phyloP scores from a whole-genome alignment of 2,888 invertebrate genomes.

The Galeruca laticollis region DNA sequence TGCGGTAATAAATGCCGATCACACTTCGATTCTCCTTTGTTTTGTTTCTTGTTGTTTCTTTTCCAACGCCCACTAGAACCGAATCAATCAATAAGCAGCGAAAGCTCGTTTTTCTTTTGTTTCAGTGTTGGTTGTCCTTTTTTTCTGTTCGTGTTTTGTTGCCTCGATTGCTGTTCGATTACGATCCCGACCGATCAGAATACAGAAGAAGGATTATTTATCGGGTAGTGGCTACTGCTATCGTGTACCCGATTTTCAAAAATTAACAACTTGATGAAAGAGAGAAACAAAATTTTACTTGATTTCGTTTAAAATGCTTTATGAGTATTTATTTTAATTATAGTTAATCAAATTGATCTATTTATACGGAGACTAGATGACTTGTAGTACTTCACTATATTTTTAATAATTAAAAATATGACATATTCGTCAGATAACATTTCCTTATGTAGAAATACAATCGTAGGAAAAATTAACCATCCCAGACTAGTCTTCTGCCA shows the following conservation, averaged over 20 bases:
- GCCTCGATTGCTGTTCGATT: constrained; percentile 21
- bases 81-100: constrained; percentile 38
- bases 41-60: constrained; percentile 31
- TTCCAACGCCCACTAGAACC: constrained; percentile 36
- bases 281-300: neutral
- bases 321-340: too few relatives aligned
- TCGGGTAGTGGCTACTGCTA: constrained; percentile 12
- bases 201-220: constrained; percentile 13
- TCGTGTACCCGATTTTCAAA: neutral
- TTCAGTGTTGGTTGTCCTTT: constrained; percentile 10
- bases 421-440: too few relatives aligned
- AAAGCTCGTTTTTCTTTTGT: constrained; percentile 38
- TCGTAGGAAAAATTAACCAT: too few relatives aligned
- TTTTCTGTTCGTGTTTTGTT: constrained; percentile 13
- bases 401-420: too few relatives aligned
- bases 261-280: neutral
- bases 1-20: constrained; percentile 34
- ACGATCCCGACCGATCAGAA: constrained; percentile 19
- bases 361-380: too few relatives aligned
- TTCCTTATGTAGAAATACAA: too few relatives aligned
- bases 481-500: too few relatives aligned
- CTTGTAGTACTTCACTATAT: too few relatives aligned
- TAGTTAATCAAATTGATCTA: too few relatives aligned
- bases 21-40: constrained; percentile 26
- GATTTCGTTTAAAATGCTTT: too few relatives aligned